These are phyloP conservation scores for Acanthosepion esculentum DNA, from an alignment of 2,888 invertebrate genomes.

Conservation along the genomic window DNA sequence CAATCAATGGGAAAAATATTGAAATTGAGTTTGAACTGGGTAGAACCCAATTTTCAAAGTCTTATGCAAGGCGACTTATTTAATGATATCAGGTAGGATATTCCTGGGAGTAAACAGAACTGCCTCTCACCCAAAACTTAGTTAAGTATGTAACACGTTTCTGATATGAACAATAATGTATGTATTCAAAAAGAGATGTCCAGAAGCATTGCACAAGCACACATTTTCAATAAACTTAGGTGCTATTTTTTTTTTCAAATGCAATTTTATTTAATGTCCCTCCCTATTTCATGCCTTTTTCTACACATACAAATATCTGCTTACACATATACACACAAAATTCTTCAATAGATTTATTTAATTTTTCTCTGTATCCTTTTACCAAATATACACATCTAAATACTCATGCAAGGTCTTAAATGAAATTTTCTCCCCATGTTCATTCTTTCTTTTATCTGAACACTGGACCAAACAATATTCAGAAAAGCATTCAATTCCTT, in stretches of 20 bases:
- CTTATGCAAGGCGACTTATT: background rate
- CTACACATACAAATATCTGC: background rate
- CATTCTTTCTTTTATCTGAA: background rate
- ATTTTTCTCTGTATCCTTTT: background rate
- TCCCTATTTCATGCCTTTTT: too few relatives aligned
- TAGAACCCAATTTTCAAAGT: background rate
- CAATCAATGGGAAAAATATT: background rate
- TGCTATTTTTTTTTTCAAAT: background rate
- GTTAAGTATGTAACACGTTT: background rate
- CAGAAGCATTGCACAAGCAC: background rate
- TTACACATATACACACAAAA: background rate
- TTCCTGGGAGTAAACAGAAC: background rate
- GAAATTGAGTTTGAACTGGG: background rate
- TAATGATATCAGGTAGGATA: background rate
- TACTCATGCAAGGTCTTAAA: too few relatives aligned
- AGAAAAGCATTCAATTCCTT: background rate
- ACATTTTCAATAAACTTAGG: background rate
- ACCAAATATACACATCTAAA: too few relatives aligned
- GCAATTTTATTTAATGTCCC: background rate
- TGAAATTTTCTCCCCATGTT: background rate
- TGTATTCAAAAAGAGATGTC: background rate
- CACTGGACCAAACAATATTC: background rate
- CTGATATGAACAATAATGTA: background rate
- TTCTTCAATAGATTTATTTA: background rate
- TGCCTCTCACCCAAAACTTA: background rate